Evolutionary conservation across 2,113 vertebrate genomes (phyloP), one percentile per base, ranked within the genome.

Genomic region (Atrichornis clamosus): DNA sequence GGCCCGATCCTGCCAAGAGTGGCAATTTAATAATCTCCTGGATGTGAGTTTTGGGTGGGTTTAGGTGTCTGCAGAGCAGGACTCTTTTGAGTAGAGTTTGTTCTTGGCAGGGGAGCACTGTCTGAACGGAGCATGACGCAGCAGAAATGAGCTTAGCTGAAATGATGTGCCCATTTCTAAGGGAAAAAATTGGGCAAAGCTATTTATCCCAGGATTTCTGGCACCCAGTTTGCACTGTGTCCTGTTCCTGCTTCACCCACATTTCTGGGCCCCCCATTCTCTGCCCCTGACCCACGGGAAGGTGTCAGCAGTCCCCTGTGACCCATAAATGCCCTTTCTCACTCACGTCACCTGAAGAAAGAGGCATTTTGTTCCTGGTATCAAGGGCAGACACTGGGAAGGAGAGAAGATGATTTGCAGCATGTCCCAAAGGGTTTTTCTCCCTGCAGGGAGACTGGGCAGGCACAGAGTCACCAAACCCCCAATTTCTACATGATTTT

Each of bases 81-180:
- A 1, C 27, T 24, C 12, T 3, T 9, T 4, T 0, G 22, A 32
- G 37, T 0, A 14, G 65, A 22, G 39, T 1, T 52, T 82, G 78
- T 13, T 67, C 85, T 28, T 58, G 85, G 81, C 77, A 4, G 1
- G 68, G 81, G 69, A 8, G 41, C 21, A 2, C 62, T 1, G 1
- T 39, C 74, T 15, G 72, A n/a, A 0, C 27, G 0, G 15, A 47
- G 86, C 21, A 0, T 4, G 56, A 32, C 0, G 1, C 13, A 4
- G 64, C 13, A 44, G 3, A 52, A 58, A 42, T 0, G 0, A 3
- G 27, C n/a, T 5, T 3, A 22, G 49, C 64, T 21, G 42, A 2
- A 15, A 33, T n/a, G 55, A 65, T 1, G 1, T 0, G 33, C 17
- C 41, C 11, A 0, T 5, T 13, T 12, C 19, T 11, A 6, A n/a